Conservation (phyloP, 2,888 invertebrate species). For the Trissonchulus latispiculum region DNA sequence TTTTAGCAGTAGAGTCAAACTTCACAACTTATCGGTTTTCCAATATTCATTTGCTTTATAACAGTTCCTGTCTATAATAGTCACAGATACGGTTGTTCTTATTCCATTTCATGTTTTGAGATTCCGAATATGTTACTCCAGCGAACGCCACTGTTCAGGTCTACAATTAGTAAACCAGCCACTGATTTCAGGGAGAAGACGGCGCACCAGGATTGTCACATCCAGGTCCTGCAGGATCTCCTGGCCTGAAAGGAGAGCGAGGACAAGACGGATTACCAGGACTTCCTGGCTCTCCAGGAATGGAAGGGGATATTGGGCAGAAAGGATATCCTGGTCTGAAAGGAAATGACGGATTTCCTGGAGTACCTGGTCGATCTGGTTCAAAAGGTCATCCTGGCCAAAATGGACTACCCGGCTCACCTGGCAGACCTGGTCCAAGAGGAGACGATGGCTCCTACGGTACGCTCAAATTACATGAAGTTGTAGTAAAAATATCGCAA, state of each 20-base stretch:
- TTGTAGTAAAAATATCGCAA: too few species aligned
- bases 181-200: constrained; percentile 50
- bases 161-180: too few species aligned
- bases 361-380: background rate
- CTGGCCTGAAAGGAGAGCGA: constrained; percentile 32
- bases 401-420: constrained; percentile 49
- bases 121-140: too few species aligned
- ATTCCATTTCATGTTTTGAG: too few species aligned
- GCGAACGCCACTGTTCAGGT: too few species aligned
- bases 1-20: too few species aligned
- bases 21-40: too few species aligned
- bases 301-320: constrained; percentile 33
- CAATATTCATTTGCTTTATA: too few species aligned
- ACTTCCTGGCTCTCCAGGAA: constrained; percentile 39
- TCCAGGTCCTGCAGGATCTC: constrained; percentile 28
- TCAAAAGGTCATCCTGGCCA: constrained; percentile 34
- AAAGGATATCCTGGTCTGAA: constrained; percentile 20
- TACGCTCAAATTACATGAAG: too few species aligned
- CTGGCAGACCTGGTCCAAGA: constrained; percentile 44
- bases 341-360: background rate
- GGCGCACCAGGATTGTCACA: constrained; percentile 49
- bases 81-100: too few species aligned
- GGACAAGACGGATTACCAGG: constrained; percentile 33
- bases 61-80: too few species aligned
- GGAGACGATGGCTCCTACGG: constrained; percentile 25